Evolutionary conservation across 2,888 invertebrate genomes (phyloP).

Genomic region (Ectobius pallidus): DNA sequence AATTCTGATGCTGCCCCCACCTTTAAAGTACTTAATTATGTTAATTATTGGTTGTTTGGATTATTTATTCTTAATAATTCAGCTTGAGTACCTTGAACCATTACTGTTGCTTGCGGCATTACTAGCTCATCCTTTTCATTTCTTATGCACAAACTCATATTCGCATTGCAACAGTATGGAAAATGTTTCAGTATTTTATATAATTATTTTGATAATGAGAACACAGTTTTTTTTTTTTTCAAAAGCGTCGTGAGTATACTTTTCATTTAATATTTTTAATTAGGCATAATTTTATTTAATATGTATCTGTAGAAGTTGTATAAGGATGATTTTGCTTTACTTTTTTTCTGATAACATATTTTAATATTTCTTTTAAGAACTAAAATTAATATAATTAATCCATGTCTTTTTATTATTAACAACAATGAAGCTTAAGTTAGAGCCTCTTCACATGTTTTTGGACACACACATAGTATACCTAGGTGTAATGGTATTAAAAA

Average conservation of each 20-base stretch:
- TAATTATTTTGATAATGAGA: slow-evolving; percentile 5
- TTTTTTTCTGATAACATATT: too few species aligned
- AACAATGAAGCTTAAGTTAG: too few species aligned
- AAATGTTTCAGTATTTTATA: slow-evolving; percentile 24
- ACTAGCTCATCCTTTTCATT: slow-evolving; percentile 2
- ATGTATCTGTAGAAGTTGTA: background rate
- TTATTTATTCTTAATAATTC: background rate
- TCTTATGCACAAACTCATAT: slow-evolving; percentile 14
- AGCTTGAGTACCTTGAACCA: background rate
- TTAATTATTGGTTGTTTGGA: slow-evolving; percentile 8
- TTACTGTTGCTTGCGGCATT: background rate
- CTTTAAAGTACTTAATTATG: slow-evolving; percentile 26
- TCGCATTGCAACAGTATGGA: background rate
- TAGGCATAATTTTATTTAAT: slow-evolving; percentile 1
- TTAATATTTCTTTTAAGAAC: too few species aligned
- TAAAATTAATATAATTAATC: too few species aligned
- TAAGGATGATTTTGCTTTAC: too few species aligned
- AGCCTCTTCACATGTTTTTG: too few species aligned
- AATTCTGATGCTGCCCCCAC: background rate
- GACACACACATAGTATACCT: too few species aligned
- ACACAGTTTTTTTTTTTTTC: background rate
- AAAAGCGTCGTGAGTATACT: slow-evolving; percentile 2
- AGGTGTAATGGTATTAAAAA: too few species aligned
- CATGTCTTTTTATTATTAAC: too few species aligned
- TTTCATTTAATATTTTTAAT: slow-evolving; percentile 17